Conservation (phyloP, 1,140 invertebrate genomes). For the Plutomurus gul region DNA sequence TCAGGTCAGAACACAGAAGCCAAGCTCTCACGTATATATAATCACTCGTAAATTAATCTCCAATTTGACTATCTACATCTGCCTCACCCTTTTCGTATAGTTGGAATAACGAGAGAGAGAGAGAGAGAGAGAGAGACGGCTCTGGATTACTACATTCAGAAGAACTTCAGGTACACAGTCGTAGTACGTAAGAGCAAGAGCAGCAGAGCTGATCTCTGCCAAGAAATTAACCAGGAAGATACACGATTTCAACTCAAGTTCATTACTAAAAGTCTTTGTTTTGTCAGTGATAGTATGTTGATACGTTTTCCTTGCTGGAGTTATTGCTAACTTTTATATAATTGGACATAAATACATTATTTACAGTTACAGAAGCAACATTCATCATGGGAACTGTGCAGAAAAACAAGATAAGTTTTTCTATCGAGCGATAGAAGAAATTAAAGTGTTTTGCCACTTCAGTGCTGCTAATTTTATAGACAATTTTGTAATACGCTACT, state of each 20-base stretch:
- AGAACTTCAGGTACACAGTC: too few species aligned
- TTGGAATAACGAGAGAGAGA: too few species aligned
- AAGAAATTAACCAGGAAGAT: slow-evolving; percentile 22
- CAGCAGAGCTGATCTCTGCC: neutral
- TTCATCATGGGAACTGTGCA: neutral
- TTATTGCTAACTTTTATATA: neutral
- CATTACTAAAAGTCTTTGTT: neutral
- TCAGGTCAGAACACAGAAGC: neutral
- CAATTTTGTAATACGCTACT: neutral
- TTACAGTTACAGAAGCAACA: neutral
- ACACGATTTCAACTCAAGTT: neutral
- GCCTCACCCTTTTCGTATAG: neutral
- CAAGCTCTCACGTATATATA: neutral
- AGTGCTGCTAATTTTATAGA: neutral
- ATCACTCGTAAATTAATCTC: too few species aligned
- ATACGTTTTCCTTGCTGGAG: neutral
- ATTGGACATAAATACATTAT: neutral
- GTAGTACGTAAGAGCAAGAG: too few species aligned
- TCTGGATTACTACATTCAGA: too few species aligned
- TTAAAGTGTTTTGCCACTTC: too few species aligned
- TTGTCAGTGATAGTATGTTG: too few species aligned
- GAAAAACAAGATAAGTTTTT: neutral
- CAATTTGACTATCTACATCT: slow-evolving; percentile 13
- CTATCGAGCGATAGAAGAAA: neutral
- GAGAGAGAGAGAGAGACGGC: too few species aligned